These are phyloP conservation scores for Rhabdornis inornatus DNA, from an alignment of 2,113 vertebrate genomes.

Conservation along the genomic window DNA sequence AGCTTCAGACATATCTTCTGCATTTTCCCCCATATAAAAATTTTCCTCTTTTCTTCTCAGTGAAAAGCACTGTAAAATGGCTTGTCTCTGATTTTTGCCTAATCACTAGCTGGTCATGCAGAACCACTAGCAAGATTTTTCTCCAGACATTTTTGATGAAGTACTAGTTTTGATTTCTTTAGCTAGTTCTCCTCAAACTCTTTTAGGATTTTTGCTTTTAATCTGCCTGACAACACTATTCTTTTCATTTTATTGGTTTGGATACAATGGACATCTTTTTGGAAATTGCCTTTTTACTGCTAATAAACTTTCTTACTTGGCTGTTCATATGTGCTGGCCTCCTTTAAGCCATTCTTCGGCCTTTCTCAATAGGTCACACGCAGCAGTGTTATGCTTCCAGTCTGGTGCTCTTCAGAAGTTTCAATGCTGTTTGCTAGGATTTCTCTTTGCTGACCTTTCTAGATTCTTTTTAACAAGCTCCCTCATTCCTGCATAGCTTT, in stretches of 20 bases:
- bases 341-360: neutral
- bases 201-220: neutral
- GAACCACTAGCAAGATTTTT: neutral
- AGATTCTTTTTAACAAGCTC: constrained; percentile 20
- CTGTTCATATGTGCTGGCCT: neutral
- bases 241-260: constrained; percentile 44
- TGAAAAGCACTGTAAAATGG: neutral
- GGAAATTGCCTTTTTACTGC: constrained; percentile 2
- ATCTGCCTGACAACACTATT: neutral
- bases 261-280: constrained; percentile 27
- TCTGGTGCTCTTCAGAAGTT: constrained; percentile 28
- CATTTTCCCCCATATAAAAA: neutral
- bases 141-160: neutral
- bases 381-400: constrained; percentile 5
- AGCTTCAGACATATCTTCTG: neutral
- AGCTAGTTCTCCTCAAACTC: neutral
- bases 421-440: neutral
- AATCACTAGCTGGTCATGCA: neutral
- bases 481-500: neutral
- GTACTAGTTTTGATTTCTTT: neutral
- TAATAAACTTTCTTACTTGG: constrained; percentile 29
- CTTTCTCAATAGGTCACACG: constrained; percentile 55
- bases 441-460: constrained; percentile 51
- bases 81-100: neutral
- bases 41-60: neutral